Evolutionary conservation across 2,797 vertebrate species (phyloP), one percentile per base, ranked within the genome.

Genomic region (Onychomys torridus): DNA sequence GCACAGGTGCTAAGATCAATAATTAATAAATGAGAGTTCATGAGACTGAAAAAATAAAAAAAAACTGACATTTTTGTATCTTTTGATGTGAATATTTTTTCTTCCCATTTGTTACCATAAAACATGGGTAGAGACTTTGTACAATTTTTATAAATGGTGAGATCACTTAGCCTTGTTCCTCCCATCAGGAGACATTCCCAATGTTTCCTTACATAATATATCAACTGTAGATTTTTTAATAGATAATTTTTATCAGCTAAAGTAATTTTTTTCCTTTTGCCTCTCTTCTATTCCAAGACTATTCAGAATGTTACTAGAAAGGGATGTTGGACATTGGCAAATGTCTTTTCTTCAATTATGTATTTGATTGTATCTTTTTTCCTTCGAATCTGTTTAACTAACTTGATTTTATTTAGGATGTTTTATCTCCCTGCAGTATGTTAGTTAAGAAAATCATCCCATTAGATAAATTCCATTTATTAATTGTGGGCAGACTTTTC

Each of bases 341-440:
- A 65, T 85, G 6, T 2, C 37, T 91, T 84, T 86, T 85, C 71
- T 79, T 79, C 16, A 61, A 46, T 29, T 86, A 63, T 76, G 59
- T 81, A 27, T 75, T 37, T 73, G 9, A 49, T 85, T 90, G 29
- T 49, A 40, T 73, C 19, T 61, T 83, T 81, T 46, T 77, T 21
- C 29, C 32, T 82, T 82, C 79, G 59, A 59, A 27, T 89, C 21
- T 78, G 14, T 61, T 96, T 46, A 27, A 65, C 19, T n/a, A 69
- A 11, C 19, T 75, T 82, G 32, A 93, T n/a, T 86, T 69, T 84
- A 79, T 85, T 93, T 91, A 69, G 32, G 75, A 69, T 76, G 69
- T 55, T 86, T 76, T 91, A n/a, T 11, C 16, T 89, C 65, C 4
- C 37, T 46, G 27, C 46, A 29, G 27, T 63, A 32, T 32, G 37